Evolutionary conservation across 2,888 invertebrate species (phyloP), one percentile per base, ranked within the genome.

Genomic region (Euphydryas editha): DNA sequence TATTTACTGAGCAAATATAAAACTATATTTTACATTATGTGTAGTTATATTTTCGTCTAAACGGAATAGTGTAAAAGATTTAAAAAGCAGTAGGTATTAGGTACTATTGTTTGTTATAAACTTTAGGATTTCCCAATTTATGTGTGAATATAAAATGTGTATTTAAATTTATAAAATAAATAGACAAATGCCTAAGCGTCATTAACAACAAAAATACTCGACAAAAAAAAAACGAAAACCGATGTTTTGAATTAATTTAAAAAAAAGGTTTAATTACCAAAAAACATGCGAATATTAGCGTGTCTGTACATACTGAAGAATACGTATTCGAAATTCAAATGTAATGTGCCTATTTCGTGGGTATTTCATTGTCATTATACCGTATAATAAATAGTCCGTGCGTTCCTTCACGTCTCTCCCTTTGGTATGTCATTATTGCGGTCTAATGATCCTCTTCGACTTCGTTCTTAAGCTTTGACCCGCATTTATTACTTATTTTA

Each of bases 351-450:
- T 5, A 6, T 44, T 44, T 13, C 39, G 15, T 39, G 37, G 30
- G 36, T n/a, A 36, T 66, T 66, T 49, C 11, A 62, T 36, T 59
- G 44, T 21, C 17, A 17, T 44, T 51, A 30, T 30, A 30, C 8
- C 4, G 30, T 30, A 30, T 3, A 30, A n/a, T 30, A 2, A 44
- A 56, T 67, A 44, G 54, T 15, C 59, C 51, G 39, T 8, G 42
- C 60, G 65, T 68, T 61, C 68, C 61, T 55, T 56, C 59, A 57
- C 58, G 66, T 59, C 62, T 62, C 15, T 36, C 62, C 36, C 55
- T 39, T 42, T 54, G 66, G 68, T 49, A 66, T 69, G 58, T 44
- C 65, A 46, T 54, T 51, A 68, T 60, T 65, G 30, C 54, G 65
- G 57, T 47, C 44, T 65, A 65, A 61, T 46, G 68, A 65, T 46